These are phyloP conservation scores for Cosmia pyralina DNA, from an alignment of 2,888 invertebrate genomes.

Conservation along the genomic window DNA sequence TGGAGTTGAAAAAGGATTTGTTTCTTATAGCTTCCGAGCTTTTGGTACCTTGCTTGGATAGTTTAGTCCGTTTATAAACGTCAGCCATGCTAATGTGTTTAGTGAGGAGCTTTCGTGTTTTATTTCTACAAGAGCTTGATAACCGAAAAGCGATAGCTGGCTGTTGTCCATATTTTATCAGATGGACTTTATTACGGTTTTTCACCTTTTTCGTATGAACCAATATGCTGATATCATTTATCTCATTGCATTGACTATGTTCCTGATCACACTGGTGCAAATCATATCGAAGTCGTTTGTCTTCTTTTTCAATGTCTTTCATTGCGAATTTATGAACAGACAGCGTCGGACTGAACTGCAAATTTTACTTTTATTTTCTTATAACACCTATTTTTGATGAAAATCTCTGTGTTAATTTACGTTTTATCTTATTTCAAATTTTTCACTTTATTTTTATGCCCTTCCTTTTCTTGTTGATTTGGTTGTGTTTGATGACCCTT, in stretches of 20 bases:
- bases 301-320: conserved; percentile 15
- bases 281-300: conserved; percentile 5
- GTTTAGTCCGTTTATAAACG: conserved; percentile 22
- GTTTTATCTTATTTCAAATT: neutral
- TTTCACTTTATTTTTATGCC: neutral
- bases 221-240: conserved; percentile 33
- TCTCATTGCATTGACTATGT: conserved; percentile 5
- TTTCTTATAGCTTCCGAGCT: conserved; percentile 28
- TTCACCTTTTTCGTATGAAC: conserved; percentile 44
- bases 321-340: conserved; percentile 10
- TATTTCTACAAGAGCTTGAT: conserved; percentile 16
- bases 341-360: neutral
- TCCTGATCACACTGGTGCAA: neutral
- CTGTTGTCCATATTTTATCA: conserved; percentile 8
- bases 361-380: neutral
- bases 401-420: neutral
- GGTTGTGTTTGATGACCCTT: neutral
- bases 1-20: conserved; percentile 18
- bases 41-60: conserved; percentile 19
- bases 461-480: neutral
- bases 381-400: neutral
- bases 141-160: conserved; percentile 37
- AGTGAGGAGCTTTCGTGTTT: conserved; percentile 14
- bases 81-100: conserved; percentile 41
- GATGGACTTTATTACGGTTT: conserved; percentile 17